Base-by-base conservation (phyloP, 2,797 vertebrate species). In the Bovichtus variegatus region DNA sequence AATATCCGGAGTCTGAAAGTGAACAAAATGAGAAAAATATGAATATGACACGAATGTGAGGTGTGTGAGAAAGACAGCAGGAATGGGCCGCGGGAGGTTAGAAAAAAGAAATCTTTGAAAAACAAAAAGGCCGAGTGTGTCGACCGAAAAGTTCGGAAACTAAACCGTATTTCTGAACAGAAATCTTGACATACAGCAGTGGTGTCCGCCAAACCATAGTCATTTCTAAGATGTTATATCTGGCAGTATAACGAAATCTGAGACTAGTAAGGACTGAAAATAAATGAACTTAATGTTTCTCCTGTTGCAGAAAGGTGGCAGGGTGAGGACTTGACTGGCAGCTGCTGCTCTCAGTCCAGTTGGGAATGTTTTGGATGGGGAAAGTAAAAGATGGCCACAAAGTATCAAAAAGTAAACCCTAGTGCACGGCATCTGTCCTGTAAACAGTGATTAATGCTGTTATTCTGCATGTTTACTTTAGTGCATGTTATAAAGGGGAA, bases 191-290 rank as follows among this genome's bases (percentile, higher is more conserved):
- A 36, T 16, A 36, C 21, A 57, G 7, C 1, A 31, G 11, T 1
- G 36, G 3, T 19, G 16, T 31, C 31, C 21, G 25, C 29, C 55
- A 51, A 46, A 61, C 18, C n/a, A 27, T 67, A 50, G n/a, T 67
- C 19, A 29, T 25, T 23, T 71, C n/a, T 46, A 41, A 74, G 10
- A 16, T 57, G 63, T 65, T 76, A 18, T 61, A 76, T 69, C 55
- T 76, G 65, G 61, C 25, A 0, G 5, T 5, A 34, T 5, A 19
- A 13, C 27, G 66, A 43, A 53, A 66, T 41, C 13, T 15, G 47
- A 78, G 63, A 67, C 18, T 0, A 38, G 27, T 29, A 38, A 38
- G 27, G 21, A 62, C 8, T 36, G 18, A 40, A 62, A n/a, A 59
- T 13, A 0, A 50, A 66, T 60, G 0, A 41, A 31, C 2, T 21